Percentiles rank a stretch among this genome's conserved stretches.
phyloP scores from a whole-genome alignment of 2,888 invertebrate genomes.

The Coremacera marginata region DNA sequence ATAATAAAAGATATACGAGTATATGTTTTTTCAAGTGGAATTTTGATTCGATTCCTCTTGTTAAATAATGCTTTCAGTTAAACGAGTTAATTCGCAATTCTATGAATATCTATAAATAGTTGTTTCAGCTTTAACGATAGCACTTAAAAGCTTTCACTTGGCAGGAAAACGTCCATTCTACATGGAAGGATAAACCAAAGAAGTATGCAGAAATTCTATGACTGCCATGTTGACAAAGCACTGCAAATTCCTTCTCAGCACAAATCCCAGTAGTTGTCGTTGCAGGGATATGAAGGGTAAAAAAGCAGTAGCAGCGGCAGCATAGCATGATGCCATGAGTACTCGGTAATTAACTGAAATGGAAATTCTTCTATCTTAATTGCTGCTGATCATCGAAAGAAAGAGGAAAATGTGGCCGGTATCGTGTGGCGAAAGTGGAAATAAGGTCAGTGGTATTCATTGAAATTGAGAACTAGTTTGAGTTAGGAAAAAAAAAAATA shows the following conservation, averaged over 20 bases:
- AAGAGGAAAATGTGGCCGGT: not conserved
- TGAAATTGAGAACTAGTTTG: not conserved
- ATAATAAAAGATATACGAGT: too few relatives aligned
- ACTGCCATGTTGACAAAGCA: slow-evolving; percentile 20
- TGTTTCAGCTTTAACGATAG: not conserved
- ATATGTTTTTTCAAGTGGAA: too few relatives aligned
- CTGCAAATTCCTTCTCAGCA: slow-evolving; percentile 2
- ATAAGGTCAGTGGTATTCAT: slow-evolving; percentile 22
- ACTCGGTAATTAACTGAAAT: not conserved
- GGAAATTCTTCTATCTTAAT: not conserved
- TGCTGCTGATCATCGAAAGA: not conserved
- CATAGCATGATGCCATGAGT: too few relatives aligned
- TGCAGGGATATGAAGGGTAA: not conserved
- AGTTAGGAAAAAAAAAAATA: not conserved
- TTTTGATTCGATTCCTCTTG: too few relatives aligned
- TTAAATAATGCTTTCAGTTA: too few relatives aligned
- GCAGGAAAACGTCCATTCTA: too few relatives aligned
- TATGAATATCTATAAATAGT: too few relatives aligned
- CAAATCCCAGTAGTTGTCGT: not conserved
- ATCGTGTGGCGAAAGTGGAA: slow-evolving; percentile 21
- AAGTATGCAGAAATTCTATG: slow-evolving; percentile 7
- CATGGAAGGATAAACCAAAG: not conserved
- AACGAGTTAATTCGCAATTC: too few relatives aligned
- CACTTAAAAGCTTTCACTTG: not conserved
- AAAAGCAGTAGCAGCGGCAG: too few relatives aligned